These are phyloP conservation scores for Allophyes oxyacanthae DNA, from an alignment of 2,888 invertebrate genomes.

Conservation along the genomic window DNA sequence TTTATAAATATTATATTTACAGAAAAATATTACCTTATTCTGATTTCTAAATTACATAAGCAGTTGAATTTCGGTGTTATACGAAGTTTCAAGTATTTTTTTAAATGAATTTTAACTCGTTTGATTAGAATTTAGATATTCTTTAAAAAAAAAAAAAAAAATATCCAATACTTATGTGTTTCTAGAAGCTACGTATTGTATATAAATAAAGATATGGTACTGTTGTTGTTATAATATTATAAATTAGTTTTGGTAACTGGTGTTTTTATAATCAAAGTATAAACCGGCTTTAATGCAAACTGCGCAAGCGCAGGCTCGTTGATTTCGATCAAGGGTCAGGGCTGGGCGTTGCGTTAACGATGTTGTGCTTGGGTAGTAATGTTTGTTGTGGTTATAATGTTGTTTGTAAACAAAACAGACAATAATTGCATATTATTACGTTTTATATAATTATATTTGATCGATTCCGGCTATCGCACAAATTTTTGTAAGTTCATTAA, in stretches of 20 bases:
- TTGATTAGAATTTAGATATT: too few species aligned
- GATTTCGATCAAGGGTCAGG: slow-evolving; percentile 3
- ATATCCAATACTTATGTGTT: too few species aligned
- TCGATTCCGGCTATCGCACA: not conserved
- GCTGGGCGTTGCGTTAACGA: slow-evolving; percentile 3
- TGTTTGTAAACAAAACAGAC: slow-evolving; percentile 35
- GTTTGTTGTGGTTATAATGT: not conserved
- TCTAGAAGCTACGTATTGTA: too few species aligned
- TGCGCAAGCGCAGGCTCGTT: slow-evolving; percentile 14
- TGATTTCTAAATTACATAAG: too few species aligned
- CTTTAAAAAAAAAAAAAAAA: too few species aligned
- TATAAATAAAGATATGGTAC: too few species aligned
- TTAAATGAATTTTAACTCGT: too few species aligned
- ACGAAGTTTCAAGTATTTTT: too few species aligned
- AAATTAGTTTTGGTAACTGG: not conserved
- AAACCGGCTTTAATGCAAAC: slow-evolving; percentile 14
- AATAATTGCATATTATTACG: too few species aligned
- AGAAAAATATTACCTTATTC: too few species aligned
- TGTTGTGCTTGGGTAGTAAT: slow-evolving; percentile 1
- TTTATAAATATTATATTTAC: slow-evolving; percentile 10
- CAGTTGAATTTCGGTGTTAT: too few species aligned
- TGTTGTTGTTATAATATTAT: too few species aligned
- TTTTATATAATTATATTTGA: not conserved
- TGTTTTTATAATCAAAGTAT: slow-evolving; percentile 4
- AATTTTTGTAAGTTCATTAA: not conserved